Evolutionary conservation across 2,888 invertebrate species (phyloP).

Genomic region (Eumerus sabulonum): DNA sequence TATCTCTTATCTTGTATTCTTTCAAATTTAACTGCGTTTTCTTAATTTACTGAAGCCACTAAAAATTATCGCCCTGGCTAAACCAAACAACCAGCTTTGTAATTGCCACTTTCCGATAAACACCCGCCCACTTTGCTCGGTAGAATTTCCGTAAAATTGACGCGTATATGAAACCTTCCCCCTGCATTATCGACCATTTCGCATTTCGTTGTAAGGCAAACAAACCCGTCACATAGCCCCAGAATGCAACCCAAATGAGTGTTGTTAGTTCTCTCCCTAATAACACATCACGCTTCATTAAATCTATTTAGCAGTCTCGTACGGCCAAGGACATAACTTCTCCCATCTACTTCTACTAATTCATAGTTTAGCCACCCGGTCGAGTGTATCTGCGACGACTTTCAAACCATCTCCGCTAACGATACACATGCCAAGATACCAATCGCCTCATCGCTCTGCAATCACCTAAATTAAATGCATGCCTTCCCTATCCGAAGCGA

Average conservation of each 20-base stretch:
- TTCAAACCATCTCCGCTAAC: constrained; percentile 20
- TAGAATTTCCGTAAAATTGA: too few species aligned
- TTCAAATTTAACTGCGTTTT: too few species aligned
- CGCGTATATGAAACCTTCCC: too few species aligned
- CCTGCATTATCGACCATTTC: not conserved
- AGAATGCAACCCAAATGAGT: too few species aligned
- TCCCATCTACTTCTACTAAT: constrained; percentile 12
- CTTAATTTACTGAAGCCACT: too few species aligned
- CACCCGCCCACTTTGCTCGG: too few species aligned
- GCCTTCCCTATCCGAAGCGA: constrained; percentile 34
- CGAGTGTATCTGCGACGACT: constrained; percentile 19
- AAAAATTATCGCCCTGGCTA: too few species aligned
- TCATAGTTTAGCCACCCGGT: constrained; percentile 20
- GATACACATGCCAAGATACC: constrained; percentile 63
- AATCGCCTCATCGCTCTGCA: constrained; percentile 43
- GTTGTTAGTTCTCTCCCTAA: constrained; percentile 12
- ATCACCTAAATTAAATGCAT: constrained; percentile 66
- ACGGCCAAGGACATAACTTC: constrained; percentile 25
- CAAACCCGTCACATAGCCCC: not conserved
- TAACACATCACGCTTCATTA: constrained; percentile 23
- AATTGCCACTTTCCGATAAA: too few species aligned
- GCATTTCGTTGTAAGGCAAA: constrained; percentile 17
- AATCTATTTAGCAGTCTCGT: constrained; percentile 13
- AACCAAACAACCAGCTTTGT: too few species aligned
- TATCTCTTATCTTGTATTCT: too few species aligned